phyloP scores from a whole-genome alignment of 2,888 invertebrate species.

The Drosophila vallismaia region DNA sequence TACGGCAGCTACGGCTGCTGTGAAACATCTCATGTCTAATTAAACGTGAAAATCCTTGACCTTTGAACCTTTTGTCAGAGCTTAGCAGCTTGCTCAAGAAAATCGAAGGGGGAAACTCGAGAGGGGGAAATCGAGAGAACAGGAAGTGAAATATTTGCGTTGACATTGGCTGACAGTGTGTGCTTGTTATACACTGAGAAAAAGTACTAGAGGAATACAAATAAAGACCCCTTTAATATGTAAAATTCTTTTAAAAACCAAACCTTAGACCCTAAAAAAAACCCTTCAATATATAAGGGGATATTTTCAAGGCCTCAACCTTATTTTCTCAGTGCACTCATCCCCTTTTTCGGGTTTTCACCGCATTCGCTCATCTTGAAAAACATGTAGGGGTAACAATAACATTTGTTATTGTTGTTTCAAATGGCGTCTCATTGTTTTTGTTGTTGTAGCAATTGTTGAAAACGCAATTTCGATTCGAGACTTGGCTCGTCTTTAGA shows the following conservation, averaged over 20 bases:
- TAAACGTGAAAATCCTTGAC: slow-evolving; percentile 67
- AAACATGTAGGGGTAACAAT: slow-evolving; percentile 27
- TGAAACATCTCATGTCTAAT: slow-evolving; percentile 49
- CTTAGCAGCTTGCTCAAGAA: slow-evolving; percentile 8
- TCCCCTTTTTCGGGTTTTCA: slow-evolving; percentile 3
- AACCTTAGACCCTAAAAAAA: no score
- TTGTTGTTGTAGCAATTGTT: slow-evolving; percentile 62
- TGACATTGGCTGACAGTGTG: slow-evolving; percentile 59
- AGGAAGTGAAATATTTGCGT: slow-evolving; percentile 77
- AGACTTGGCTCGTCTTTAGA: slow-evolving; percentile 5
- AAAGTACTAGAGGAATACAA: no score
- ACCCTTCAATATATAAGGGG: no score
- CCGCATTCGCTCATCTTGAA: slow-evolving; percentile 24
- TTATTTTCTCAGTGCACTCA: not conserved
- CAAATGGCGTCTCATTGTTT: slow-evolving; percentile 61
- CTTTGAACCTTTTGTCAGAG: slow-evolving; percentile 55
- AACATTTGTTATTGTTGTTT: slow-evolving; percentile 58
- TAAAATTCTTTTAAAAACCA: no score
- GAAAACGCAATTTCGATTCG: slow-evolving; percentile 65
- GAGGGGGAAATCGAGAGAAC: slow-evolving; percentile 54
- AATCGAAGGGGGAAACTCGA: slow-evolving; percentile 6
- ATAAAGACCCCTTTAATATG: no score
- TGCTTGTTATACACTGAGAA: slow-evolving; percentile 14
- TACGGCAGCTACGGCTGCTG: slow-evolving; percentile 3
- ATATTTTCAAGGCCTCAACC: no score